Percentiles rank a stretch among this genome's conserved stretches.
phyloP scores from a whole-genome alignment of 2,113 vertebrate species.

The Zosterops hypoxanthus region DNA sequence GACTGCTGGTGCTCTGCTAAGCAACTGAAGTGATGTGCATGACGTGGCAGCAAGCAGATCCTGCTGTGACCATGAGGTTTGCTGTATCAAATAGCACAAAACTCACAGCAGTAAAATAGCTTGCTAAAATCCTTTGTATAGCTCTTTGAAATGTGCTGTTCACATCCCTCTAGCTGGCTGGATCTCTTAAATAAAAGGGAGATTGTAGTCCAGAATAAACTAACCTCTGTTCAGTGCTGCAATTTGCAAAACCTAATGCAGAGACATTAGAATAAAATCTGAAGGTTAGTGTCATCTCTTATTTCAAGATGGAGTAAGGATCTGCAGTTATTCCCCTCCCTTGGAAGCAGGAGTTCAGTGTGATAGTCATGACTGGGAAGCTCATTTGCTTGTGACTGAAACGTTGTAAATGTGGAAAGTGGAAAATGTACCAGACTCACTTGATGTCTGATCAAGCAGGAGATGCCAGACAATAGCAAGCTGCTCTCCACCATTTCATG shows the following conservation, averaged over 20 bases:
- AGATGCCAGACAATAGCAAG: neutral
- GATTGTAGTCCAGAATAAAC: neutral
- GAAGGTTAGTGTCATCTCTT: neutral
- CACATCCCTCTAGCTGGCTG: neutral
- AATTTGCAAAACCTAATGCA: neutral
- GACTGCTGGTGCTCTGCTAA: neutral
- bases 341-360: neutral
- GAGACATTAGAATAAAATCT: neutral
- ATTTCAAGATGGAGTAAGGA: neutral
- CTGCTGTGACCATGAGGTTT: neutral
- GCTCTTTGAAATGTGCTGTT: constrained; percentile 17
- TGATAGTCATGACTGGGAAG: neutral
- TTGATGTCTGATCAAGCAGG: neutral
- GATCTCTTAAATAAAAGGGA: constrained; percentile 21
- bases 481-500: neutral
- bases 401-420: neutral
- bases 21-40: neutral
- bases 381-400: constrained; percentile 17
- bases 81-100: neutral
- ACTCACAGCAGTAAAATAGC: neutral
- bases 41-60: neutral
- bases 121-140: neutral
- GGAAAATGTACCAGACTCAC: neutral
- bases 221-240: constrained; percentile 6
- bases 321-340: neutral